A percentile compares a stretch with the other conserved stretches of the same genome.
Conservation (phyloP, 2,113 vertebrate genomes). For the Manacus vitellinus region DNA sequence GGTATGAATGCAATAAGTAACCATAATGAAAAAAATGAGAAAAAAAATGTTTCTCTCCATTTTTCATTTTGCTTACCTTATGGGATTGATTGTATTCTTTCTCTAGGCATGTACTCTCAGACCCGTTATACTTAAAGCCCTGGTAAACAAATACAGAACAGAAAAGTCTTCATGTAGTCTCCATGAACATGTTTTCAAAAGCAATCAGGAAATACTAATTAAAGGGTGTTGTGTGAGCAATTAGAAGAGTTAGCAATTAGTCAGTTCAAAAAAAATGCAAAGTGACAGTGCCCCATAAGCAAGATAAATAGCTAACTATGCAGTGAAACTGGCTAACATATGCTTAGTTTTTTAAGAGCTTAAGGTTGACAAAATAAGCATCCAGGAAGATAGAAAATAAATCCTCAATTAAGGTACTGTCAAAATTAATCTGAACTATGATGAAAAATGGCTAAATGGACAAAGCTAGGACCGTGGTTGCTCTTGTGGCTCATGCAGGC, state of each 20-base stretch:
- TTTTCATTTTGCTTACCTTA: neutral
- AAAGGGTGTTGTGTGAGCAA: neutral
- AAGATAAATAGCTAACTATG: slow-evolving; percentile 47
- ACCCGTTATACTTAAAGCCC: neutral
- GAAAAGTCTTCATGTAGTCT: neutral
- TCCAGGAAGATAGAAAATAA: slow-evolving; percentile 42
- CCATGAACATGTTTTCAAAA: neutral
- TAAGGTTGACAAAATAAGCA: slow-evolving; percentile 50
- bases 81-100: neutral
- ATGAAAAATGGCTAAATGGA: slow-evolving; percentile 43
- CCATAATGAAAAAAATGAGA: neutral
- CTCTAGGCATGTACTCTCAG: neutral
- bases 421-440: slow-evolving; percentile 39
- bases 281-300: slow-evolving; percentile 28
- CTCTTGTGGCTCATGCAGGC: neutral
- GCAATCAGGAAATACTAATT: neutral
- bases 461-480: neutral
- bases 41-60: neutral
- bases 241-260: slow-evolving; percentile 15
- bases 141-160: neutral
- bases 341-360: slow-evolving; percentile 33
- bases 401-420: slow-evolving; percentile 43
- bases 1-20: neutral
- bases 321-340: slow-evolving; percentile 38
- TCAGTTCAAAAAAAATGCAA: neutral